A percentile compares a stretch with the other conserved stretches of the same genome.
phyloP scores from a whole-genome alignment of 2,797 vertebrate genomes.

The Rhinichthys osculus region DNA sequence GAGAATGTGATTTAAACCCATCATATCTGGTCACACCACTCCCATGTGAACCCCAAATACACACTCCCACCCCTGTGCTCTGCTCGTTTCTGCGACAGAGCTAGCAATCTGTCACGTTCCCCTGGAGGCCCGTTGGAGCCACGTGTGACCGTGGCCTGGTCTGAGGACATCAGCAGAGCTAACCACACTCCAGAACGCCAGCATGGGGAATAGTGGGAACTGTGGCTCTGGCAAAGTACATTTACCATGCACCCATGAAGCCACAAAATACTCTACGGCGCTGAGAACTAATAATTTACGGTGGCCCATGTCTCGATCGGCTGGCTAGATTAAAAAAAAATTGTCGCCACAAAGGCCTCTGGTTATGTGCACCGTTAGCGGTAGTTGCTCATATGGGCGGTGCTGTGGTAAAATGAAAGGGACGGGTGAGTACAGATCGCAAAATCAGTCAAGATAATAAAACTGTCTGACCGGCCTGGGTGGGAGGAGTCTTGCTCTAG shows the following conservation, averaged over 20 bases:
- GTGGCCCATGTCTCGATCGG: constrained; percentile 19
- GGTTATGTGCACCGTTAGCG: constrained; percentile 20
- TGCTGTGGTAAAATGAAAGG: constrained; percentile 39
- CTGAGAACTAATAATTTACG: constrained; percentile 37
- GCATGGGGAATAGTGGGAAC: constrained; percentile 66
- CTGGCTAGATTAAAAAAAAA: constrained; percentile 39
- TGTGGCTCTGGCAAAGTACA: constrained; percentile 60
- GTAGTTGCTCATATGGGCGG: constrained; percentile 35
- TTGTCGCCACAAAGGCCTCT: constrained; percentile 31
- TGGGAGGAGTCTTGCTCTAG: constrained; percentile 55
- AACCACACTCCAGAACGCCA: constrained; percentile 67
- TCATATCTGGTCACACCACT: constrained; percentile 17
- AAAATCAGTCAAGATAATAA: constrained; percentile 68
- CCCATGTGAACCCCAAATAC: constrained; percentile 17
- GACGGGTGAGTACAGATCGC: constrained; percentile 60
- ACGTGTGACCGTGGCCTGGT: constrained; percentile 71
- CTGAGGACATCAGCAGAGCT: constrained; percentile 66
- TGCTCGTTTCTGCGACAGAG: constrained; percentile 63
- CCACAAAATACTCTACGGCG: constrained; percentile 37
- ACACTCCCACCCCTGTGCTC: constrained; percentile 43
- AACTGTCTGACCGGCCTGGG: constrained; percentile 53
- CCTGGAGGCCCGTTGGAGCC: constrained; percentile 62
- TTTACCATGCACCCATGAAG: constrained; percentile 50
- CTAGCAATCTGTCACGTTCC: constrained; percentile 73
- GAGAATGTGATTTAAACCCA: constrained; percentile 28